Base-by-base conservation (phyloP, 1,140 invertebrate species). In the Euborellia annulipes region DNA sequence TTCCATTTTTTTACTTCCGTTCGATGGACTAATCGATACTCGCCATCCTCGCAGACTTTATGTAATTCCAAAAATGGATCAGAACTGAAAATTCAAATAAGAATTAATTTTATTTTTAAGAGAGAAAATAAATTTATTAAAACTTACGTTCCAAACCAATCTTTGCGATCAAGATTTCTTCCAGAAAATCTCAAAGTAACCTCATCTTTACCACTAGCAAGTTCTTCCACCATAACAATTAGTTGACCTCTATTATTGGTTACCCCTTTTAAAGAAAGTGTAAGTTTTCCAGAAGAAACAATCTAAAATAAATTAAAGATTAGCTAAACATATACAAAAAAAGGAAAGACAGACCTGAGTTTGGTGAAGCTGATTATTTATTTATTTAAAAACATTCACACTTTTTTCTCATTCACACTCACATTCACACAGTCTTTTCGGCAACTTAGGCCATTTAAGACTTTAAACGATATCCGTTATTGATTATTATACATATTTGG, bases 1-100 rank as follows among this genome's bases (percentile, higher is more conserved):
- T 64, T 72, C 36, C 64, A 65, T 48, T 65, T 68, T 7, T 68
- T 65, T 3, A 67, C 62, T 55, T 74, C 71, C 22, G 70, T 52
- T 42, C 53, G 42, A 43, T 65, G 53, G 37, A 62, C 68, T 45
- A 63, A 47, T 51, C 58, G 50, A 48, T 58, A 66, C 0, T 54
- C 53, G 22, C 60, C 59, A 56, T 69, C 69, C 45, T 64, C 56
- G 45, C 61, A 62, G 11, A 61, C 55, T 53, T 66, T 64, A 17
- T 52, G 59, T 39, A 75, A 62, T 50, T 71, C 70, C 38, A 73
- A 55, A 53, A 71, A 73, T n/a, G 69, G 68, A 56, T 70, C 68
- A 41, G 63, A 69, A 14, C 51, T 54, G 13, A 30, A 49, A 14
- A 17, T 41, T 20, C 16, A 18, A 41, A 19, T 19, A 3, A 20